Conservation (phyloP, 92 coral and sea anemone genomes). For the Phymanthus crucifer region DNA sequence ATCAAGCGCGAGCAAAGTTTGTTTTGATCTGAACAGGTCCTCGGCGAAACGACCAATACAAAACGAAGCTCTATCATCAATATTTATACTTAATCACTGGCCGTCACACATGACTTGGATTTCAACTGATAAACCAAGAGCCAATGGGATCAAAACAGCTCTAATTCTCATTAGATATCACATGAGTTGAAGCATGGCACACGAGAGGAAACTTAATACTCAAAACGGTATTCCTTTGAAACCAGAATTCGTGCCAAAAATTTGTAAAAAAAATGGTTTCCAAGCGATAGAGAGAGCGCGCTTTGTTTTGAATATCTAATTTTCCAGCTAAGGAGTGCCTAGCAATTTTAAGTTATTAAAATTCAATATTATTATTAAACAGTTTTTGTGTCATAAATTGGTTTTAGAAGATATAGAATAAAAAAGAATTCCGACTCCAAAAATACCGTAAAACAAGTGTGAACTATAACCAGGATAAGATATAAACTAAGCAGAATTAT, state of each 20-base stretch:
- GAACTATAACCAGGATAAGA: not conserved
- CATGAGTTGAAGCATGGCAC: not conserved
- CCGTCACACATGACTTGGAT: constrained; percentile 13
- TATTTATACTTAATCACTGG: constrained; percentile 22
- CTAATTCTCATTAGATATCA: not conserved
- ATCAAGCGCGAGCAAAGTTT: not conserved
- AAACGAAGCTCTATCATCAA: constrained; percentile 13
- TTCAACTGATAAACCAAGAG: not conserved
- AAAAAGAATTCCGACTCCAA: not conserved
- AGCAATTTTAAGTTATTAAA: not conserved
- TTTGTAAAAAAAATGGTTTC: too few relatives aligned
- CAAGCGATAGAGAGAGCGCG: not conserved
- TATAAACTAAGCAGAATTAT: not conserved
- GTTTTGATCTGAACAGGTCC: constrained; percentile 41
- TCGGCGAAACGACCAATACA: constrained; percentile 34
- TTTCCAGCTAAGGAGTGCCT: not conserved
- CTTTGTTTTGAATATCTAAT: constrained; percentile 2
- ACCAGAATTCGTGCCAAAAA: not conserved
- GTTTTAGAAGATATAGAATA: too few relatives aligned
- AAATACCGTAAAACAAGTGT: not conserved
- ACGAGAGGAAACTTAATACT: not conserved
- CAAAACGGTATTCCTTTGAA: not conserved
- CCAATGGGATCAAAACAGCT: constrained; percentile 17
- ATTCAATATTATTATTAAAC: not conserved
- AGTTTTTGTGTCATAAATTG: too few relatives aligned